Base-by-base conservation (phyloP, 2,888 invertebrate species). In the Sarcophaga rosellei region DNA sequence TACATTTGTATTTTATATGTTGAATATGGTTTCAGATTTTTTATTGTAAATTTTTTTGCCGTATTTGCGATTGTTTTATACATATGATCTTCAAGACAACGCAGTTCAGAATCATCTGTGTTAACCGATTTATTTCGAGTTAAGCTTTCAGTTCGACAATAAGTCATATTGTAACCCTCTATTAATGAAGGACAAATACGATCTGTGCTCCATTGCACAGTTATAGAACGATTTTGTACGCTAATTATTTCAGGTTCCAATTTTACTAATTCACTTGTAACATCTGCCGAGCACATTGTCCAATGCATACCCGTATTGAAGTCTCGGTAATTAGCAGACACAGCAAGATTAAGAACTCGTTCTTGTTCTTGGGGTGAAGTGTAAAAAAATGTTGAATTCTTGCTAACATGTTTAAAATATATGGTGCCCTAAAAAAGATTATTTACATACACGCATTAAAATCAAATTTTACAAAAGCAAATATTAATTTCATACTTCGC, bases 291-390 rank as follows among this genome's bases (percentile, higher is more conserved):
- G 72, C 97, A 97, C 70, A 95, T 95, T 11, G 97, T 96, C 97
- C 97, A 97, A 11, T 95, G 94, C 96, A 97, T 96, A 1, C 97
- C 97, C 91, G 97, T 97, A 87, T 96, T 97, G 95, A 90, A 97
- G 20, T 92, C 92, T 0, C 94, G 93, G 57, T 95, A 95, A 90
- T 97, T 97, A 1, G 96, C 96, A 4, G 97, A 95, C 88, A 97
- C 96, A 2, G 97, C 97, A 93, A 97, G 97, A 86, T 90, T 91
- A 8, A 91, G 89, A 96, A 96, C 90, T 95, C 88, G 86, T 96
- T 90, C 96, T 96, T 87, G 95, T 92, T 90, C 72, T 92, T 93
- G 90, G 92, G 94, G 93, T 90, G 94, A 92, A 92, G 94, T 91
- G 89, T 93, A 89, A 63, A 88, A 89, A 21, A 87, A 85, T 2